Conservation (phyloP, 2,797 vertebrate genomes). For the Rachycentron canadum region DNA sequence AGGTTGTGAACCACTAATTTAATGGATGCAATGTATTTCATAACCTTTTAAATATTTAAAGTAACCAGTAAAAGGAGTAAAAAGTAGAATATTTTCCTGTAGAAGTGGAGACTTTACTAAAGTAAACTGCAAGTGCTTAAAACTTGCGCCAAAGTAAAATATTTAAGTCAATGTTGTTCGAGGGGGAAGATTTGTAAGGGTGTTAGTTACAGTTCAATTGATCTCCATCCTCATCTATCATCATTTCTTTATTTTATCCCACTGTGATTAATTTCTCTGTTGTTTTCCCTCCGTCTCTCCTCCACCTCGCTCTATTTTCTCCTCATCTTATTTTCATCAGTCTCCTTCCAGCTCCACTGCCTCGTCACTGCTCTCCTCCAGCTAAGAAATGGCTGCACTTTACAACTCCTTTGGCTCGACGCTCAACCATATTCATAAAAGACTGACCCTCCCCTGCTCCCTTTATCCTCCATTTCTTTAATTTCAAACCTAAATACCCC, state of each 20-base stretch:
- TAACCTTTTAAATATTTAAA: no score
- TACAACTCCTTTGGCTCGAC: slow-evolving; percentile 33
- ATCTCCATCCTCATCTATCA: slow-evolving; percentile 17
- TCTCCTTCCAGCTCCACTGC: slow-evolving; percentile 9
- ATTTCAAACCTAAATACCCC: slow-evolving; percentile 64
- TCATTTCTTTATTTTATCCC: slow-evolving; percentile 28
- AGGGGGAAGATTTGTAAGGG: neutral
- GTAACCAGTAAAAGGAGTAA: no score
- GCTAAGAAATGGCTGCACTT: slow-evolving; percentile 34
- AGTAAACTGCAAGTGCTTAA: neutral
- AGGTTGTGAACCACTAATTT: neutral
- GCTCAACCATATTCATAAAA: slow-evolving; percentile 33
- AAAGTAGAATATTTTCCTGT: no score
- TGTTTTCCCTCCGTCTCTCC: neutral
- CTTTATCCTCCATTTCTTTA: slow-evolving; percentile 39
- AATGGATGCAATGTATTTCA: neutral
- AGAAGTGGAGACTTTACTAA: neutral
- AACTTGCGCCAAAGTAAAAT: neutral
- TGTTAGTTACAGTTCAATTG: neutral
- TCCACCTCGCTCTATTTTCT: neutral
- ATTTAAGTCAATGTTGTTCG: neutral
- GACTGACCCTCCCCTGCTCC: slow-evolving; percentile 10
- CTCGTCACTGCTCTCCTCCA: neutral
- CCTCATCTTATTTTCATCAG: neutral
- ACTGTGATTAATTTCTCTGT: slow-evolving; percentile 7